These are phyloP conservation scores for Artemia sp. DNA, from an alignment of 2,888 invertebrate species.

Conservation along the genomic window DNA sequence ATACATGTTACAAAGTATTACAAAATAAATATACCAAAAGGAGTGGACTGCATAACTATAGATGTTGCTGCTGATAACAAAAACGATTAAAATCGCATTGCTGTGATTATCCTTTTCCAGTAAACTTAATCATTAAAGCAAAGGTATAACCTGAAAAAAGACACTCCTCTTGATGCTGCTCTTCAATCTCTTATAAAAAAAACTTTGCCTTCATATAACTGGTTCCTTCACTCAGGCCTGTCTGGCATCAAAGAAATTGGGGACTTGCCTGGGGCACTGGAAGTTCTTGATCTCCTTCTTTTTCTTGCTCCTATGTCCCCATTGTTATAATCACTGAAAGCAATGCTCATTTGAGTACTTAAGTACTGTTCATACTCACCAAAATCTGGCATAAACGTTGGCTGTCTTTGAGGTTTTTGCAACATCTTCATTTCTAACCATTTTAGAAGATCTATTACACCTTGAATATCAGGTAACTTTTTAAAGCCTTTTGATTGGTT, in stretches of 20 bases:
- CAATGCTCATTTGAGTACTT: conserved; percentile 9
- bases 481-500: conserved; percentile 32
- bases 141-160: too few species aligned
- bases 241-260: background rate
- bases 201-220: too few species aligned
- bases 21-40: too few species aligned
- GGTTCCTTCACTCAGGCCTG: too few species aligned
- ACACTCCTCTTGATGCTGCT: too few species aligned
- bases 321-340: background rate
- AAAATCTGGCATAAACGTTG: conserved; percentile 17
- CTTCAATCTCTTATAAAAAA: too few species aligned
- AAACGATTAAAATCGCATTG: too few species aligned
- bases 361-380: background rate
- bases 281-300: conserved; percentile 4
- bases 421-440: conserved; percentile 32
- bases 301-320: background rate
- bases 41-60: too few species aligned
- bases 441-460: conserved; percentile 33
- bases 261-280: background rate
- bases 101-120: too few species aligned
- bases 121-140: too few species aligned
- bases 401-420: conserved; percentile 20
- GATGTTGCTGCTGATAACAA: too few species aligned
- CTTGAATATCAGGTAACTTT: conserved; percentile 32
- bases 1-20: too few species aligned